phyloP scores from a whole-genome alignment of 2,113 vertebrate species.

The Nothocercus nigrocapillus region DNA sequence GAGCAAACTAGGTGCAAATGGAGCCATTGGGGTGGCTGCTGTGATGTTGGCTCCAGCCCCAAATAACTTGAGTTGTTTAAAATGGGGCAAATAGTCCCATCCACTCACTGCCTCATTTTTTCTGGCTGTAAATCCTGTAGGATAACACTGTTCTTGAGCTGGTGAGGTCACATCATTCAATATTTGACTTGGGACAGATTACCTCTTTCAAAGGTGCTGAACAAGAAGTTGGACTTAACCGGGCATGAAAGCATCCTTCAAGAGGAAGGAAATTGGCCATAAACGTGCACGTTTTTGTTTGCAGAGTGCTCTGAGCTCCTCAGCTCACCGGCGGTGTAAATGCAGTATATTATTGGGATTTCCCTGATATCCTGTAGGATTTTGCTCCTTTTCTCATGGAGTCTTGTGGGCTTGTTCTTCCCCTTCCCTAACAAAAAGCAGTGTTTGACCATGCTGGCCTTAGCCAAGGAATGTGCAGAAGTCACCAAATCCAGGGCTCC shows the following conservation, averaged over 20 bases:
- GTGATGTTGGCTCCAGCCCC: too few relatives aligned
- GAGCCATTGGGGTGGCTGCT: not conserved
- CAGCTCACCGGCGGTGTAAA: not conserved
- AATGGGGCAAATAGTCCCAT: not conserved
- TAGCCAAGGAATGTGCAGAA: not conserved
- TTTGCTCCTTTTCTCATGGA: not conserved
- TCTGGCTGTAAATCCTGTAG: not conserved
- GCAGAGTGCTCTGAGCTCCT: not conserved
- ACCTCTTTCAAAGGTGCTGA: not conserved
- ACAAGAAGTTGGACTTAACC: not conserved
- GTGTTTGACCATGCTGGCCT: not conserved
- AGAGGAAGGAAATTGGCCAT: not conserved
- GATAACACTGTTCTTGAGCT: accelerated
- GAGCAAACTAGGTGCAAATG: not conserved
- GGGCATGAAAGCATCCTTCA: not conserved
- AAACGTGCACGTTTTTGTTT: not conserved
- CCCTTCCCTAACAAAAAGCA: not conserved
- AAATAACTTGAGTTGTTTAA: not conserved
- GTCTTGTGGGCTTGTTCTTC: slow-evolving; percentile 1
- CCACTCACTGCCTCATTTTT: not conserved
- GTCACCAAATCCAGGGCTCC: not conserved
- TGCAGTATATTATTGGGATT: not conserved
- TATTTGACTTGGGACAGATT: accelerated
- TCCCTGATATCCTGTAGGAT: not conserved
- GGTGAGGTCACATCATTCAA: accelerated